A percentile compares a stretch with the other conserved stretches of the same genome.
Conservation (phyloP, 2,113 vertebrate genomes). For the Climacteris rufus region DNA sequence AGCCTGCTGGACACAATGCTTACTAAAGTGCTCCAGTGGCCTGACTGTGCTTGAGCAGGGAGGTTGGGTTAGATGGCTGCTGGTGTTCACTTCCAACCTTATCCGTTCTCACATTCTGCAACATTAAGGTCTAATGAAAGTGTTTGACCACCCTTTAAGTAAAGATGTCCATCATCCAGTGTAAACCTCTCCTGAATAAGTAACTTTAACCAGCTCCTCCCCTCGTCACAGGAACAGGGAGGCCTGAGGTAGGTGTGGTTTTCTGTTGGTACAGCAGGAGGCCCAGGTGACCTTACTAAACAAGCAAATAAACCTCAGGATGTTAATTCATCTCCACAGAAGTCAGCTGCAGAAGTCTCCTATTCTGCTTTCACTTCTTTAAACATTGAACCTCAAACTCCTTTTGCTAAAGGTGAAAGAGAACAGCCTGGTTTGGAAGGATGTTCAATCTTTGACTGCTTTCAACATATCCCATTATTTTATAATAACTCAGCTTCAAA, state of each 20-base stretch:
- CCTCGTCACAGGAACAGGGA: accelerated
- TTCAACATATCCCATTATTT: not conserved
- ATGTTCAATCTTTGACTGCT: not conserved
- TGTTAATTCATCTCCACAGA: not conserved
- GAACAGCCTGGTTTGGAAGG: not conserved
- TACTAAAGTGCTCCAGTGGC: not conserved
- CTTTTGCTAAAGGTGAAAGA: not conserved
- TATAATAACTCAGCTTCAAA: not conserved
- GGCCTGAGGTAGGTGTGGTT: not conserved
- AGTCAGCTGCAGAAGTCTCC: not conserved
- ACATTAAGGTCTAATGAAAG: not conserved
- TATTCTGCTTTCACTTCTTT: not conserved
- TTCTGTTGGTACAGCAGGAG: not conserved
- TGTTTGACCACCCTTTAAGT: not conserved
- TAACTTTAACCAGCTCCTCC: not conserved
- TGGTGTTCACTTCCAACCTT: not conserved
- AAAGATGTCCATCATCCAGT: not conserved
- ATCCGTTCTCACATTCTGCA: accelerated
- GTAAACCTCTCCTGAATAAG: not conserved
- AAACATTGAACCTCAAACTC: not conserved
- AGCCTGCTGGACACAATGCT: not conserved
- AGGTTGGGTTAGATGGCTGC: not conserved
- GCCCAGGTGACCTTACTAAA: not conserved
- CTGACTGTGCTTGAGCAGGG: not conserved
- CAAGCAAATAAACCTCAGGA: not conserved